These are phyloP conservation scores for Aurelia aurita complex sp. Pacific DNA, from an alignment of 30 jellyfish, hydroid and myxozoan genomes.

Conservation along the genomic window DNA sequence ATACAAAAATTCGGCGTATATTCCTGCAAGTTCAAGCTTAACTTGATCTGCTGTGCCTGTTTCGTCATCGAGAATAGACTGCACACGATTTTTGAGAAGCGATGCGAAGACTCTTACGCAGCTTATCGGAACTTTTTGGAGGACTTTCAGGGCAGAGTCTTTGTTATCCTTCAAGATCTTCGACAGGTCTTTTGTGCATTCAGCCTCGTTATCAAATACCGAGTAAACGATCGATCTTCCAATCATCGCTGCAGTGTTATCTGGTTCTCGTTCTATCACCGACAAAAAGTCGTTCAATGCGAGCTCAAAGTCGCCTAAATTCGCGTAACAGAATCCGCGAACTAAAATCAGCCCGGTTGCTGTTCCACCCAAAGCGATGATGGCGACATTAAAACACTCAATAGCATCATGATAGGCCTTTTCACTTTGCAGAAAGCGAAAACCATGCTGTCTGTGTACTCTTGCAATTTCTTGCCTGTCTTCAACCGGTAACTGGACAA, in stretches of 20 bases:
- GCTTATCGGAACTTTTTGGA: conserved; percentile 62
- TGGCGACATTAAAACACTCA: conserved; percentile 80
- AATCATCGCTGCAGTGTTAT: conserved; percentile 64
- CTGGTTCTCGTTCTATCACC: conserved; percentile 57
- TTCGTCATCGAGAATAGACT: conserved; percentile 16
- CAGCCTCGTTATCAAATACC: conserved; percentile 66
- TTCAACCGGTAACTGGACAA: conserved; percentile 36
- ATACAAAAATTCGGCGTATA: conserved; percentile 33
- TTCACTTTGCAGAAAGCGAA: conserved; percentile 53
- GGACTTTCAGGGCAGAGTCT: conserved; percentile 45
- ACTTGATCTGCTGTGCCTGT: not conserved
- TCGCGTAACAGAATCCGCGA: conserved; percentile 79
- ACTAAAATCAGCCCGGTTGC: conserved; percentile 84
- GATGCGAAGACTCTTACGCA: conserved; percentile 56
- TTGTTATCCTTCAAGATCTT: conserved; percentile 44
- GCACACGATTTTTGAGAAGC: conserved; percentile 32
- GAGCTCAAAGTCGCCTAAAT: conserved; percentile 65
- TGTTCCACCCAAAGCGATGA: conserved; percentile 64
- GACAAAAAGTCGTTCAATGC: conserved; percentile 72
- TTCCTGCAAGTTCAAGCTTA: conserved; percentile 17
- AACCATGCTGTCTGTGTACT: conserved; percentile 87
- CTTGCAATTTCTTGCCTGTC: conserved; percentile 90
- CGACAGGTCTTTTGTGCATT: conserved; percentile 37
- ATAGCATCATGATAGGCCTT: conserved; percentile 71
- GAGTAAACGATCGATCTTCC: conserved; percentile 79